Conservation (phyloP, 2,113 vertebrate species). For the Turdus rufiventris region DNA sequence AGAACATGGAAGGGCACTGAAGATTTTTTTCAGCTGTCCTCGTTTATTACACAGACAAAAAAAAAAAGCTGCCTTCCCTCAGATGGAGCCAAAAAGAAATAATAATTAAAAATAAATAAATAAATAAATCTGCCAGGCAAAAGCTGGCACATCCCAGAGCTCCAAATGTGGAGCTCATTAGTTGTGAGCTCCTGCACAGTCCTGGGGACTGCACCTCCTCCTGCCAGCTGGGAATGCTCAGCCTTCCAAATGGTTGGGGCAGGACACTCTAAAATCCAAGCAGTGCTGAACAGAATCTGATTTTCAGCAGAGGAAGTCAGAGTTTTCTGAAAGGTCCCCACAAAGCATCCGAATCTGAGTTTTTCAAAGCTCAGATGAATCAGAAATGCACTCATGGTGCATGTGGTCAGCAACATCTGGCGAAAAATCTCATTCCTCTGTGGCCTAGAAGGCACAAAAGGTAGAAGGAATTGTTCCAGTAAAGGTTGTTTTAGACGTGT, state of each 20-base stretch:
- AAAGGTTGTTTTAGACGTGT: neutral
- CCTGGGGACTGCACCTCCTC: neutral
- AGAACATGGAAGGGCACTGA: neutral
- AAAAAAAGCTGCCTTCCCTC: neutral
- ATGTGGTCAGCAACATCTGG: neutral
- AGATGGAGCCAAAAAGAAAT: neutral
- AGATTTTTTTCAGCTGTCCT: neutral
- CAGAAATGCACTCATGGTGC: neutral
- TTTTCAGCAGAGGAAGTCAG: neutral
- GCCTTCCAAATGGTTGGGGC: accelerated
- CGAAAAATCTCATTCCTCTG: neutral
- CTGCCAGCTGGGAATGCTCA: neutral
- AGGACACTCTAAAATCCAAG: neutral
- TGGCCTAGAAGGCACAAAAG: neutral
- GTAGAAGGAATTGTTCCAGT: neutral
- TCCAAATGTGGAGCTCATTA: neutral
- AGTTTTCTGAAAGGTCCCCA: neutral
- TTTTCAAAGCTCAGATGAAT: neutral
- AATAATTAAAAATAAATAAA: neutral
- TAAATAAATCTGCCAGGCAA: neutral
- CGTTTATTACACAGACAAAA: neutral
- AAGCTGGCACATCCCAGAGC: neutral
- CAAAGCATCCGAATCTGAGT: neutral
- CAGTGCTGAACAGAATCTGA: neutral
- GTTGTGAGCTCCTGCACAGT: accelerated